Evolutionary conservation across 2,797 vertebrate species (phyloP).

Genomic region (Borostomias antarcticus): DNA sequence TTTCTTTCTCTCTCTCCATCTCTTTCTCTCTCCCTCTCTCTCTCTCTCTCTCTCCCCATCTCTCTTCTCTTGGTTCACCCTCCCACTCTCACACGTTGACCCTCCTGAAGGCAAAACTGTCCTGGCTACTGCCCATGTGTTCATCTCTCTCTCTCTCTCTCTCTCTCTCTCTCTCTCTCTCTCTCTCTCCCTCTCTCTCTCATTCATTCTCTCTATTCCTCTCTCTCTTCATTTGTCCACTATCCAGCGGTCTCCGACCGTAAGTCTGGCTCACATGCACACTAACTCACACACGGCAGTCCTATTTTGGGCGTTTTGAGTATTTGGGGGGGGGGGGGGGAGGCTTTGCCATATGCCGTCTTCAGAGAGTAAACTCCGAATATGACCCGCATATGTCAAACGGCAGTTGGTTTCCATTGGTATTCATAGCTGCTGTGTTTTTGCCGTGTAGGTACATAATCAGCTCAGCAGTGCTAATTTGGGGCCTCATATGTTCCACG

Average conservation of each 20-base stretch:
- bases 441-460: not conserved
- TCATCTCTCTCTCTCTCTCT: slow-evolving; percentile 1
- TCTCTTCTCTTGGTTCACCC: too few relatives aligned
- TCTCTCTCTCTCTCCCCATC: too few relatives aligned
- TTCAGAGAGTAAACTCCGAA: too few relatives aligned
- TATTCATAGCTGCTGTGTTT: not conserved
- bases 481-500: too few relatives aligned
- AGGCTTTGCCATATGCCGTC: too few relatives aligned
- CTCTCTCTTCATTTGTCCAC: not conserved
- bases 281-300: not conserved
- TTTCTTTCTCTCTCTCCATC: slow-evolving; percentile 7
- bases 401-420: not conserved
- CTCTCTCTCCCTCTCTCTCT: slow-evolving; percentile 16
- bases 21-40: slow-evolving; percentile 17
- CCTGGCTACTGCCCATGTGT: not conserved
- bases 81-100: too few relatives aligned
- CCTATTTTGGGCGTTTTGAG: too few relatives aligned
- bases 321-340: too few relatives aligned
- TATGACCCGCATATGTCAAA: not conserved
- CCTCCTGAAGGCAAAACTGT: too few relatives aligned
- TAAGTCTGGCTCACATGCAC: not conserved
- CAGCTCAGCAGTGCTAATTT: not conserved
- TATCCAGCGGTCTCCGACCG: not conserved
- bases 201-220: not conserved
- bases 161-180: slow-evolving; percentile 37